Percentiles rank a stretch among this genome's conserved stretches.
These are phyloP conservation scores for Drosophila paracracens DNA, from an alignment of 2,888 invertebrate species.

Conservation along the genomic window DNA sequence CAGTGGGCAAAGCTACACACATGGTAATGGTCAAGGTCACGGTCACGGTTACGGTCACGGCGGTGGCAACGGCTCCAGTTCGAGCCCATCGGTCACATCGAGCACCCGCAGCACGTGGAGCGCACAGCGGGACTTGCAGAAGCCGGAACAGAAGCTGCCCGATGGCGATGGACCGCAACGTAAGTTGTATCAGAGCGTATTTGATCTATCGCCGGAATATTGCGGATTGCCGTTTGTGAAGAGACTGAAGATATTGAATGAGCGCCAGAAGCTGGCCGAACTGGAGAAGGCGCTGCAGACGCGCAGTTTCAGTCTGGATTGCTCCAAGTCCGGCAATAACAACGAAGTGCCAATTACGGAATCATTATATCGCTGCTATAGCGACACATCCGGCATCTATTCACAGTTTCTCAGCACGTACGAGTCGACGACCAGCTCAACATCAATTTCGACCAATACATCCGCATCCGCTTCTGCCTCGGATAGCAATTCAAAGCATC, in stretches of 20 bases:
- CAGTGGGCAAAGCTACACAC: slow-evolving; percentile 24
- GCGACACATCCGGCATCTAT: slow-evolving; percentile 91
- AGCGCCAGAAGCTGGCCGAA: slow-evolving; percentile 93
- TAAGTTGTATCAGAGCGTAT: slow-evolving; percentile 93
- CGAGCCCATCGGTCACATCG: slow-evolving; percentile 56
- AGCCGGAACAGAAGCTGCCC: slow-evolving; percentile 69
- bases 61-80: slow-evolving; percentile 46
- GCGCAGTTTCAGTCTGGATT: slow-evolving; percentile 93
- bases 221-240: slow-evolving; percentile 94
- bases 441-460: slow-evolving; percentile 81
- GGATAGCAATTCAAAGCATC: slow-evolving; percentile 54
- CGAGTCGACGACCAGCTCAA: slow-evolving; percentile 85
- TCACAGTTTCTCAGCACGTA: slow-evolving; percentile 84
- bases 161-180: slow-evolving; percentile 39
- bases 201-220: slow-evolving; percentile 94
- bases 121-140: slow-evolving; percentile 56
- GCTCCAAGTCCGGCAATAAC: slow-evolving; percentile 86
- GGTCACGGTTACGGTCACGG: slow-evolving; percentile 8
- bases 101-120: slow-evolving; percentile 51
- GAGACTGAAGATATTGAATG: slow-evolving; percentile 94
- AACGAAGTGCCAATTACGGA: slow-evolving; percentile 84
- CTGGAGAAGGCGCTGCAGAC: slow-evolving; percentile 91
- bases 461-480: slow-evolving; percentile 66
- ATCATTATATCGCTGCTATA: slow-evolving; percentile 90
- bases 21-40: slow-evolving; percentile 28